These are phyloP conservation scores for Aspidiotus destructor DNA, from an alignment of 2,888 invertebrate species.

Conservation along the genomic window DNA sequence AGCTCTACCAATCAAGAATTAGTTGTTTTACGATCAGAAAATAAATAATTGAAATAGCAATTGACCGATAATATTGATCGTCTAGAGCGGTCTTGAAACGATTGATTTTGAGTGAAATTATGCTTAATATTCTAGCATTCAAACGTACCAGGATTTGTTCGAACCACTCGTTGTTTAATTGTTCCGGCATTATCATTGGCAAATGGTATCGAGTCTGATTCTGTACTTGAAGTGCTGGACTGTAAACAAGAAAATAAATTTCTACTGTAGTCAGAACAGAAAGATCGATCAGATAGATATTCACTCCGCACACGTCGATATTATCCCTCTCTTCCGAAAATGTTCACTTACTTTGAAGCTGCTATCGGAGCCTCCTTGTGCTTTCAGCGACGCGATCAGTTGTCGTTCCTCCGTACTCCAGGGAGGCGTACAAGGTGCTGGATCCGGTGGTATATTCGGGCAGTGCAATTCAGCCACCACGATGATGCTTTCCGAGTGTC, in stretches of 20 bases:
- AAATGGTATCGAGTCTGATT: slow-evolving; percentile 92
- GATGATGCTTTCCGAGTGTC: slow-evolving; percentile 36
- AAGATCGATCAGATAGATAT: background rate
- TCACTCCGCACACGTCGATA: too few relatives aligned
- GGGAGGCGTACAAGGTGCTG: slow-evolving; percentile 53
- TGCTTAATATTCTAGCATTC: background rate
- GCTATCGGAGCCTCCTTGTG: slow-evolving; percentile 66
- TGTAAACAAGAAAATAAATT: slow-evolving; percentile 43
- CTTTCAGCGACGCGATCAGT: slow-evolving; percentile 41
- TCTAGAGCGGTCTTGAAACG: too few relatives aligned
- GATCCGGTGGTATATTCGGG: slow-evolving; percentile 50
- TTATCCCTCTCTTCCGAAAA: too few relatives aligned
- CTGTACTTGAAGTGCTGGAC: slow-evolving; percentile 83
- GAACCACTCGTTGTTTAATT: slow-evolving; percentile 70
- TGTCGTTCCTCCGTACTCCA: slow-evolving; percentile 46
- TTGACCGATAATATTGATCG: too few relatives aligned
- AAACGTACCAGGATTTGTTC: slow-evolving; percentile 38
- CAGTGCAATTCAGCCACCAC: slow-evolving; percentile 40
- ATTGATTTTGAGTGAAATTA: too few relatives aligned
- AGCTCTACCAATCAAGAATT: too few relatives aligned
- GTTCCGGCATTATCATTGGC: slow-evolving; percentile 98
- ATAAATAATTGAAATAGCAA: too few relatives aligned
- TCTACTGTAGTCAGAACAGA: background rate
- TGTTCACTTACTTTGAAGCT: slow-evolving; percentile 59
- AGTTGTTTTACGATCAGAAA: too few relatives aligned